phyloP scores from a whole-genome alignment of 2,113 vertebrate species.

The Peucedramus taeniatus region DNA sequence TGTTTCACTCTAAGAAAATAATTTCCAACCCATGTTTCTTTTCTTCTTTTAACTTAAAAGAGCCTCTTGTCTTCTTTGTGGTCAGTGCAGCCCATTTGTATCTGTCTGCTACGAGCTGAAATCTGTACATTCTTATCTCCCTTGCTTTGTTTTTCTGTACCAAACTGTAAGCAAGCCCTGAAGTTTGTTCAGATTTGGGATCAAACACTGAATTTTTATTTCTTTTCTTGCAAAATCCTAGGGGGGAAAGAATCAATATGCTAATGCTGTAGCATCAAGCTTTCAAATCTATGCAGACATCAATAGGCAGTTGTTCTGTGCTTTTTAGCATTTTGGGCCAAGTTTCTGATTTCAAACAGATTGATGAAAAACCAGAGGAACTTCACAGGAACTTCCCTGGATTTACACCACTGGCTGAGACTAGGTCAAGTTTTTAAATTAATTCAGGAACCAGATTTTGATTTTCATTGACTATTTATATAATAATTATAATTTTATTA shows the following conservation, averaged over 20 bases:
- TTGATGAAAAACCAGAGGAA: neutral
- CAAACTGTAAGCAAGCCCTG: slow-evolving; percentile 14
- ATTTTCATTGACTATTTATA: neutral
- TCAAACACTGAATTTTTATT: slow-evolving; percentile 49
- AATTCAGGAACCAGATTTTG: neutral
- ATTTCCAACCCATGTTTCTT: slow-evolving; percentile 32
- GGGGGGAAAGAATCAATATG: neutral
- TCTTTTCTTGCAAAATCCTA: neutral
- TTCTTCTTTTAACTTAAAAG: slow-evolving; percentile 36
- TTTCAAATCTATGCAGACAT: slow-evolving; percentile 36
- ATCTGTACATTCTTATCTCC: slow-evolving; percentile 22
- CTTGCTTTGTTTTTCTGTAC: slow-evolving; percentile 28
- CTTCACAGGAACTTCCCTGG: neutral
- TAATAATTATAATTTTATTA: neutral
- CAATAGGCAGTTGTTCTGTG: neutral
- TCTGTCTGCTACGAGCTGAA: neutral
- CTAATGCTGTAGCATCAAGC: neutral
- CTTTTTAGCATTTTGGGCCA: slow-evolving; percentile 18
- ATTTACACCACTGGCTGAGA: neutral
- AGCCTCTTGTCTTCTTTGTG: neutral
- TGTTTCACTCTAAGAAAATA: neutral
- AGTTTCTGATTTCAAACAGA: slow-evolving; percentile 21
- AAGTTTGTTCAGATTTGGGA: slow-evolving; percentile 42
- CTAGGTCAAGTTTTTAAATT: neutral
- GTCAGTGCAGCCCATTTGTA: slow-evolving; percentile 14